Evolutionary conservation across 2,888 invertebrate species (phyloP), one percentile per base, ranked within the genome.

Genomic region (Nesidiocoris tenuis): DNA sequence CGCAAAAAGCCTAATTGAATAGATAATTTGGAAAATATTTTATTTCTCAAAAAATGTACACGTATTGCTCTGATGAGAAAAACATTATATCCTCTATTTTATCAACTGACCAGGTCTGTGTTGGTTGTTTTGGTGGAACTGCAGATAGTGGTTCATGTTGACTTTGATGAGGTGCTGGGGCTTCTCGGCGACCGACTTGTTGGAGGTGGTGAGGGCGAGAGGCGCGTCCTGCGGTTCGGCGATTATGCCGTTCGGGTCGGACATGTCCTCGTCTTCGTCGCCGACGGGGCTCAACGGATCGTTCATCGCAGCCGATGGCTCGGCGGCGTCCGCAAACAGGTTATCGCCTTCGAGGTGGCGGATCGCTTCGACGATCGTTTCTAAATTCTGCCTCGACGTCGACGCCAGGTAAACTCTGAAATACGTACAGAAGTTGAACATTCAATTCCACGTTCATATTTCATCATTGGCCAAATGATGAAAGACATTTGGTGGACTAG

Each of bases 341-440:
- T 95, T 95, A 84, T 96, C 97, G 57, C 98, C 98, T 84, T 99
- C 98, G 80, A 99, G 86, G 83, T 98, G 98, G 56, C 97, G 90
- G 82, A 99, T 98, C 75, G 99, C 99, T 84, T 98, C 98, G 56
- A 98, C 96, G 80, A 99, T 98, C 16, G 98, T 98, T 85, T 98
- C 97, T 81, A 99, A 87, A 84, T 97, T 98, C 84, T 96, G 95
- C 74, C 96, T 90, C 79, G 95, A 95, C 70, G 93, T 93, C 80
- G 89, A 90, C 17, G 90, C 88, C 67, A 88, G 83, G 81, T 87
- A 88, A 72, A 88, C 83, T 79, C 88, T 85, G 74, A 81, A 80
- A 79, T 39, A 7, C 12, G 39, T n/a, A n/a, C n/a, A n/a, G n/a
- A n/a, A n/a, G n/a, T n/a, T n/a, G n/a, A 61, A 18, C 12, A 9